Evolutionary conservation across 2,888 invertebrate species (phyloP).

Genomic region (Watsonalla binaria): DNA sequence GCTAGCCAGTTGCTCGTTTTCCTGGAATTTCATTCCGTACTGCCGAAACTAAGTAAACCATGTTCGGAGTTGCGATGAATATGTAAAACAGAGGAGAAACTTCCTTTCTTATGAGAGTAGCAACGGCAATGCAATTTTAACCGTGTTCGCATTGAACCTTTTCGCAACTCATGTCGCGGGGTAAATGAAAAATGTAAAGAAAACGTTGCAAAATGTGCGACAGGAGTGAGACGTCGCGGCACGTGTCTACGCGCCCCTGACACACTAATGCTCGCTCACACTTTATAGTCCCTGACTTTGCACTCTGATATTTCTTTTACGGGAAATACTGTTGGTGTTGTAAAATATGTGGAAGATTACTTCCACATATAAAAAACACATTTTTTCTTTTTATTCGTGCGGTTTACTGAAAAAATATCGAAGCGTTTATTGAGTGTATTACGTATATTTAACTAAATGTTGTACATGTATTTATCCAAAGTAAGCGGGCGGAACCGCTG

Average conservation of each 20-base stretch:
- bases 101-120: background rate
- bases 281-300: conserved; percentile 18
- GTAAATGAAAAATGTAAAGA: conserved; percentile 21
- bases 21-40: background rate
- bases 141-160: conserved; percentile 14
- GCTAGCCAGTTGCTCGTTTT: background rate
- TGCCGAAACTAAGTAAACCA: background rate
- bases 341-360: background rate
- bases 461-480: background rate
- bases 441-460: too few relatives aligned
- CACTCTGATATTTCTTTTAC: conserved; percentile 3
- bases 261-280: conserved; percentile 10
- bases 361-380: background rate
- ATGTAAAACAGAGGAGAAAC: background rate
- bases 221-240: conserved; percentile 10
- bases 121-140: conserved; percentile 9
- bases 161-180: conserved; percentile 8
- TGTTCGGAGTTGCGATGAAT: background rate
- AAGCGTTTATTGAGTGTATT: too few relatives aligned
- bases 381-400: background rate
- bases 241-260: conserved; percentile 13
- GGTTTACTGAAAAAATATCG: too few relatives aligned
- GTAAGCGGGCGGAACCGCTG: background rate
- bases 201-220: conserved; percentile 12
- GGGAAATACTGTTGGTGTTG: background rate